Evolutionary conservation across 2,797 vertebrate genomes (phyloP).

Genomic region (Xenops minutus): DNA sequence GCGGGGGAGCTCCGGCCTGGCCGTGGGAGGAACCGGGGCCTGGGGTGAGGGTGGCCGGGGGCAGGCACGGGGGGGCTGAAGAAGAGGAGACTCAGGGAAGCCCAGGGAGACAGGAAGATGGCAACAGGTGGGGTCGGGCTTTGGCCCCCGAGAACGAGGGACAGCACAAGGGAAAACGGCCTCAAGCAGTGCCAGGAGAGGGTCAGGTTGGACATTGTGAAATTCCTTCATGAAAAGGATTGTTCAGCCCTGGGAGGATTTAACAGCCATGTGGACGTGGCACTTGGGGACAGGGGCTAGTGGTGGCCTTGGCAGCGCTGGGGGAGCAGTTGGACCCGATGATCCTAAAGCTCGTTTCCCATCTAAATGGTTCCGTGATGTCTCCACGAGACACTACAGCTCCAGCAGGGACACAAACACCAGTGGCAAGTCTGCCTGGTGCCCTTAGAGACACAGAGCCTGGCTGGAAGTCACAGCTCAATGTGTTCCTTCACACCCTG

Average conservation of each 20-base stretch:
- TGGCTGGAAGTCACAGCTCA: not conserved
- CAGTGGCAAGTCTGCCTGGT: not conserved
- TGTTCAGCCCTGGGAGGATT: too few relatives aligned
- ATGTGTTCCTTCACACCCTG: not conserved
- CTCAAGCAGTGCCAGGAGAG: not conserved
- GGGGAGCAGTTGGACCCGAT: too few relatives aligned
- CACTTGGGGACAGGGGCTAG: not conserved
- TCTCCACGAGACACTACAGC: too few relatives aligned
- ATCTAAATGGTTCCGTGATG: not conserved
- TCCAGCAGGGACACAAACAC: not conserved
- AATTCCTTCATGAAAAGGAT: not conserved
- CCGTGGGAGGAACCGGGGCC: not conserved
- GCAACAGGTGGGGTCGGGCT: not conserved
- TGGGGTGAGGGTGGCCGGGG: not conserved
- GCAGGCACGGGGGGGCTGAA: too few relatives aligned
- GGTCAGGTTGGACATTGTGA: not conserved
- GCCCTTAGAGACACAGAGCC: not conserved
- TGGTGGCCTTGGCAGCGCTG: not conserved
- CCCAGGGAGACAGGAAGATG: too few relatives aligned
- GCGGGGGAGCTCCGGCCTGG: not conserved
- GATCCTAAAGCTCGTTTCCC: not conserved
- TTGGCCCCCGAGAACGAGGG: not conserved
- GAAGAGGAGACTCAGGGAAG: too few relatives aligned
- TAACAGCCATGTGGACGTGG: too few relatives aligned
- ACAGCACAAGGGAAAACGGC: not conserved